Base-by-base conservation (phyloP, 2,888 invertebrate genomes). In the Conus canariensis region DNA sequence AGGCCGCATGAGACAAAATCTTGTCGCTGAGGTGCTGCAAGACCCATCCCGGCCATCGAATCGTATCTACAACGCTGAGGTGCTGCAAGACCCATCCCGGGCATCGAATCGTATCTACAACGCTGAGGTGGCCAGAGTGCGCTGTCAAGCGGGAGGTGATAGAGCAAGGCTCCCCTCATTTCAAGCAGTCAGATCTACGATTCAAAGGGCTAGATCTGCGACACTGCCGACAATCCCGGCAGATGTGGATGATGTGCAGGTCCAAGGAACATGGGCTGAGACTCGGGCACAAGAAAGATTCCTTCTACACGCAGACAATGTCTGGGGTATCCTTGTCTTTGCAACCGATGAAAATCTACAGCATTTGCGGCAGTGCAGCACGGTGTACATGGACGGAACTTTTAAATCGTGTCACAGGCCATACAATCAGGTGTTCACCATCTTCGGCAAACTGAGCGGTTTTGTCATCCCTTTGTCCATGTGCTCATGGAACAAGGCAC, bases 71-170 rank as follows among this genome's bases (percentile, higher is more conserved):
- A 67, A 67, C 74, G 74, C 14, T 74, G 74, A 74, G 74, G 74
- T 74, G 74, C 16, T 77, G 77, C 77, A 77, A n/a, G 77, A 77
- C n/a, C 77, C 77, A 77, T 77, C 77, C 77, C 77, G 25, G 77
- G 14, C 77, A 77, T 77, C 77, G 77, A 4, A n/a, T 77, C n/a
- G 4, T 77, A n/a, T 9, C 2, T 1, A 77, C 77, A 77, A 77
- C n/a, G 77, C 77, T 77, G 77, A 77, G 77, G 77, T 77, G 77
- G 77, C n/a, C 77, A 77, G 77, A 77, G 77, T 77, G 25, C 77
- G 77, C 77, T 14, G 77, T 77, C 77, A 77, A 77, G 77, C 22
- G 16, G 77, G 77, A 77, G n/a, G 77, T 77, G 77, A 77, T 14
- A 77, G 77, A 77, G 22, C n/a, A 77, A 77, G 77, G 22, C 77